Percentiles rank a stretch among this genome's conserved stretches.
phyloP scores from a whole-genome alignment of 2,888 invertebrate genomes.

The Orthonevra nobilis region DNA sequence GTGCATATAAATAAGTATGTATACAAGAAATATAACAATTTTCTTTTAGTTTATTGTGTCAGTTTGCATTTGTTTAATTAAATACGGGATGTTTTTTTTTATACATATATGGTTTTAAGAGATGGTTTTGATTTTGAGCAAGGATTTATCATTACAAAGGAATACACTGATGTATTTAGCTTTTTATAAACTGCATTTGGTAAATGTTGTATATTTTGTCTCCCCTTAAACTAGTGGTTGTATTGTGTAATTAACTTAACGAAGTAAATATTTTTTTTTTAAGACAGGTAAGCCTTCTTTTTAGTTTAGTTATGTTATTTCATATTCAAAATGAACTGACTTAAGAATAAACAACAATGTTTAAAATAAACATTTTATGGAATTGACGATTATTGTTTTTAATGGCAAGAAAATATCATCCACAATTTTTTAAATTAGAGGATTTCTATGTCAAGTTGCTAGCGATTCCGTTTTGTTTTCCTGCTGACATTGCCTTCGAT shows the following conservation, averaged over 20 bases:
- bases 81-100: too few relatives aligned
- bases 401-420: slow-evolving; percentile 35
- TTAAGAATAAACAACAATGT: slow-evolving; percentile 10
- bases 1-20: slow-evolving; percentile 19
- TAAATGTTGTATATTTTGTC: too few relatives aligned
- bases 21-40: neutral
- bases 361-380: slow-evolving; percentile 11
- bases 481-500: slow-evolving; percentile 80
- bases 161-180: too few relatives aligned
- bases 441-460: slow-evolving; percentile 79
- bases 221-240: too few relatives aligned
- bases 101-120: too few relatives aligned
- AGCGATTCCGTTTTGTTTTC: slow-evolving; percentile 80
- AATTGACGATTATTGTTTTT: slow-evolving; percentile 6
- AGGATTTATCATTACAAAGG: neutral
- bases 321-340: slow-evolving; percentile 9
- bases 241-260: too few relatives aligned
- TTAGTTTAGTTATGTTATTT: neutral
- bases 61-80: neutral
- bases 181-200: too few relatives aligned
- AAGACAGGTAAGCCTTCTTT: neutral
- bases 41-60: neutral
- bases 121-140: too few relatives aligned
- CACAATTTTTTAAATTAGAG: slow-evolving; percentile 73
- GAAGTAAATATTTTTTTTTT: neutral